phyloP scores from a whole-genome alignment of 2,797 vertebrate species.

The Tauraco hartlaubi region DNA sequence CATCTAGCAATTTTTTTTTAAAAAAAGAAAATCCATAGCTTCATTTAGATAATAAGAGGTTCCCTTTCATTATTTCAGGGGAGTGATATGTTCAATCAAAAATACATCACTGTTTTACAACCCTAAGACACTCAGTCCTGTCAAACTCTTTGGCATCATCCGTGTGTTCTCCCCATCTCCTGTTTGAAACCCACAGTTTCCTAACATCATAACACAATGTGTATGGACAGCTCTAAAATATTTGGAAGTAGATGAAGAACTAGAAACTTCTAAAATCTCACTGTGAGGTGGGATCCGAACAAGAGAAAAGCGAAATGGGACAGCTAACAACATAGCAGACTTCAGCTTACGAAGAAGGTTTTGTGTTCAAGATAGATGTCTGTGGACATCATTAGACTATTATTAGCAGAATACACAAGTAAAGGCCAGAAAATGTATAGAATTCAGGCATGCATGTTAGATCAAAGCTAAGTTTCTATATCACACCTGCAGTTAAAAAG shows the following conservation, averaged over 20 bases:
- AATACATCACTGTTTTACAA: not conserved
- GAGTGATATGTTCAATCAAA: not conserved
- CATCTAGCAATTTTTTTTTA: not conserved
- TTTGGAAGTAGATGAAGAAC: not conserved
- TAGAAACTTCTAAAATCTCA: not conserved
- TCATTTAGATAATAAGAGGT: not conserved
- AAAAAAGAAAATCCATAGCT: not conserved
- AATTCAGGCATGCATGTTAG: not conserved
- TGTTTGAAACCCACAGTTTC: not conserved
- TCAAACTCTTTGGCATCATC: not conserved
- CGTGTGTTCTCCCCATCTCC: not conserved
- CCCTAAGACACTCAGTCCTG: not conserved
- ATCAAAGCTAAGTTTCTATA: not conserved
- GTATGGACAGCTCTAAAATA: not conserved
- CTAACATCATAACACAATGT: not conserved
- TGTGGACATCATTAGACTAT: not conserved
- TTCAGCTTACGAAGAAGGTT: not conserved
- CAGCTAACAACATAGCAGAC: not conserved
- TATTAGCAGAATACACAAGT: not conserved
- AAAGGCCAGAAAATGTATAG: not conserved
- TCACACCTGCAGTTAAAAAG: not conserved
- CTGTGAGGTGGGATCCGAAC: not conserved
- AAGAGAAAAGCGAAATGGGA: not conserved
- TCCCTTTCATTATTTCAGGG: not conserved
- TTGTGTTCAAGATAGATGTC: not conserved